Percentiles rank a stretch among this genome's conserved stretches.
phyloP scores from a whole-genome alignment of 2,797 vertebrate genomes.

The Danionella dracula region DNA sequence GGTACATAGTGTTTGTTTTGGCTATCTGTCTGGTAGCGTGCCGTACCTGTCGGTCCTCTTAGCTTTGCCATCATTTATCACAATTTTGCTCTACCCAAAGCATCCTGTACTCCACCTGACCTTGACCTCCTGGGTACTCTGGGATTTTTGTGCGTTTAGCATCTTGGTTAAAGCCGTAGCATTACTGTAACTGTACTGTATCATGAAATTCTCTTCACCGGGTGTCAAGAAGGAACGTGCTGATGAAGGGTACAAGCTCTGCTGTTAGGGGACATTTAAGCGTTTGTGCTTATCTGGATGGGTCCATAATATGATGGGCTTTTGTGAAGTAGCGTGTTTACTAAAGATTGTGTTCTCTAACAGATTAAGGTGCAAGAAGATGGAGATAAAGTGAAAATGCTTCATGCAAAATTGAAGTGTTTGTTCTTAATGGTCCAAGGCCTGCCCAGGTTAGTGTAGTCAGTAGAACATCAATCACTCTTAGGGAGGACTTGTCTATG shows the following conservation, averaged over 20 bases:
- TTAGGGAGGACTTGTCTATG: conserved; percentile 27
- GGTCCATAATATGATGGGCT: conserved; percentile 17
- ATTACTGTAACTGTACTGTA: conserved; percentile 46
- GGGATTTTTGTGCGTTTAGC: neutral
- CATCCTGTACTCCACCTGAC: neutral
- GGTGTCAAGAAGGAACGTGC: neutral
- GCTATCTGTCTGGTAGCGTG: conserved; percentile 37
- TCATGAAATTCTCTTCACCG: conserved; percentile 7
- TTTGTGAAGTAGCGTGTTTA: conserved; percentile 32
- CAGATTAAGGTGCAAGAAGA: neutral
- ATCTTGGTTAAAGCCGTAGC: too few species aligned
- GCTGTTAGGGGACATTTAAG: neutral
- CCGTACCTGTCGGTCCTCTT: conserved; percentile 53
- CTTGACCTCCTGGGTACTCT: conserved; percentile 24
- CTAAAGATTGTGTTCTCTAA: conserved; percentile 34
- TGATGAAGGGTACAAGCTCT: conserved; percentile 22
- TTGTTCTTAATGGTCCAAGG: conserved; percentile 23
- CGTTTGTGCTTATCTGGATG: neutral
- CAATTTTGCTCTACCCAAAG: conserved; percentile 14
- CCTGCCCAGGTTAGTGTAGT: conserved; percentile 20
- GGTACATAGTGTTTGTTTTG: conserved; percentile 56
- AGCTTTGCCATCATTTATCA: neutral
- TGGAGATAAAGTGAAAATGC: neutral
- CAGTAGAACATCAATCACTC: conserved; percentile 25
- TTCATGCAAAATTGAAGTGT: conserved; percentile 28